Evolutionary conservation across 2,797 vertebrate genomes (phyloP).

Genomic region (Gambusia yucatana): DNA sequence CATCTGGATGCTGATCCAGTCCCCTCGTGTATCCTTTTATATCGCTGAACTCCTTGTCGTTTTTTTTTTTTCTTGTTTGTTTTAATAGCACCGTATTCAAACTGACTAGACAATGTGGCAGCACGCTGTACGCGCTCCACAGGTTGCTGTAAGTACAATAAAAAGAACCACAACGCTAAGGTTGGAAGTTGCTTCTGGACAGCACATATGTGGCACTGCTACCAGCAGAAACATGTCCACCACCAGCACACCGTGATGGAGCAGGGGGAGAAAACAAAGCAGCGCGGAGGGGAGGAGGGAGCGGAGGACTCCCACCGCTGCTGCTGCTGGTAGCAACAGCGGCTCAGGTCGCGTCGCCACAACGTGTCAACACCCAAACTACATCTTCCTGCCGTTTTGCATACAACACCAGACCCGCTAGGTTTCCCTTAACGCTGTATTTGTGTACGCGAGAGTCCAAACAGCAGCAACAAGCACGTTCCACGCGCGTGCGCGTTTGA

Average conservation of each 20-base stretch:
- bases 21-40: not conserved
- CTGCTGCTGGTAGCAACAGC: constrained; percentile 7
- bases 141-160: constrained; percentile 47
- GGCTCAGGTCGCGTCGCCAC: constrained; percentile 2
- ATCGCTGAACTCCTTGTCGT: not conserved
- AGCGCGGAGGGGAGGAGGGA: constrained; percentile 9
- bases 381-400: constrained; percentile 9
- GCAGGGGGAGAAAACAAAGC: constrained; percentile 66
- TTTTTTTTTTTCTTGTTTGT: not conserved
- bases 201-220: constrained; percentile 27
- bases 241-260: constrained; percentile 25
- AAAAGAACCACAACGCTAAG: not conserved
- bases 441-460: not conserved
- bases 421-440: not conserved
- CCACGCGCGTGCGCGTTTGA: not conserved
- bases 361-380: constrained; percentile 46
- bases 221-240: constrained; percentile 12
- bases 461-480: constrained; percentile 4
- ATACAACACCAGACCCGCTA: constrained; percentile 5
- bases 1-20: not conserved
- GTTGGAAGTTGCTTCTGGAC: not conserved
- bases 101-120: not conserved
- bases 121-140: constrained; percentile 38
- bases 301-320: constrained; percentile 22
- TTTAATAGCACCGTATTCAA: not conserved